Conservation (phyloP, 2,113 vertebrate genomes). For the Toxotes jaculatrix region DNA sequence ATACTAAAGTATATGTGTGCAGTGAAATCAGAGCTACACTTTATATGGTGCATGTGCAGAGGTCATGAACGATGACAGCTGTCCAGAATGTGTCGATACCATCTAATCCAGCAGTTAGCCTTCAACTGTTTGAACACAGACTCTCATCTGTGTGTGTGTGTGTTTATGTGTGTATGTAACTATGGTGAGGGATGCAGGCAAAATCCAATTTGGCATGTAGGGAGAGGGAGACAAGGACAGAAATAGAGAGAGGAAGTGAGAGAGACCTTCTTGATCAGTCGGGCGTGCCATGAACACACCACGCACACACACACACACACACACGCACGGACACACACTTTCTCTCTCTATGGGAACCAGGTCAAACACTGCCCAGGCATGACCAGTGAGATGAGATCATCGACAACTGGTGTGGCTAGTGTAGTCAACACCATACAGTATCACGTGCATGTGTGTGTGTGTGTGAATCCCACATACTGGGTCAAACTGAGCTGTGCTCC, state of each 20-base stretch:
- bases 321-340: conserved; percentile 2
- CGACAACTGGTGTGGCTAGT: conserved; percentile 57
- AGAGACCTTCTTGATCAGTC: conserved; percentile 40
- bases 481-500: conserved; percentile 29
- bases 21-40: neutral
- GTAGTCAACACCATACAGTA: conserved; percentile 22
- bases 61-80: conserved; percentile 17
- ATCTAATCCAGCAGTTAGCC: conserved; percentile 16
- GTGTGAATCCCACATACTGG: conserved; percentile 29
- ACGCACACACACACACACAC: conserved; percentile 16
- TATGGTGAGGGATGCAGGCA: conserved; percentile 20
- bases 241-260: conserved; percentile 27
- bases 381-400: conserved; percentile 64
- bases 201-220: conserved; percentile 49
- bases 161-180: conserved; percentile 11
- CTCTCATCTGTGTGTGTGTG: neutral
- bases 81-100: conserved; percentile 31
- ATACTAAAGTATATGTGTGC: neutral
- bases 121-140: neutral
- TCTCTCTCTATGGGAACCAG: conserved; percentile 46
- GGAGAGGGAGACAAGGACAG: conserved; percentile 14
- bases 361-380: conserved; percentile 53
- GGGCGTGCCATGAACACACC: neutral
- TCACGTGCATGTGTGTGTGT: conserved; percentile 21
- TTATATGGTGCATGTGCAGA: neutral